phyloP scores from a whole-genome alignment of 2,113 vertebrate genomes.

The Thamnophis sirtalis region DNA sequence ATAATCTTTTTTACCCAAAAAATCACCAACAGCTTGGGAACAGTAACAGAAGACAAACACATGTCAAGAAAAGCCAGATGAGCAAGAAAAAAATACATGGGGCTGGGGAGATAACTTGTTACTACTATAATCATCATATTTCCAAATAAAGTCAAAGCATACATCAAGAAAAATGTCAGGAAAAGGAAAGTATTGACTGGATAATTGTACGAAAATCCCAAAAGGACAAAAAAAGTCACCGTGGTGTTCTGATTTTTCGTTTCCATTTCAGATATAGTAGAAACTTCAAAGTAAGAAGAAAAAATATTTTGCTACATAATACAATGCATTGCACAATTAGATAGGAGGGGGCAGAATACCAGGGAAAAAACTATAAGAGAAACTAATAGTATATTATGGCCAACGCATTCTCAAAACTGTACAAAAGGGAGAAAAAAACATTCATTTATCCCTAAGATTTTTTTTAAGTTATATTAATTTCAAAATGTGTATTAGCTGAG shows the following conservation, averaged over 20 bases:
- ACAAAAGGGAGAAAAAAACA: not conserved
- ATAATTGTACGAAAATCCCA: not conserved
- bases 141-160: constrained; percentile 6
- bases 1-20: too few species aligned
- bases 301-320: not conserved
- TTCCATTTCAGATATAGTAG: not conserved
- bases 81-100: constrained; percentile 27
- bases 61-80: constrained; percentile 23
- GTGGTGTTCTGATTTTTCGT: too few species aligned
- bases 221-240: not conserved
- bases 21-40: constrained; percentile 23
- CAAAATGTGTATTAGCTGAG: not conserved
- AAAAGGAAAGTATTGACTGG: not conserved
- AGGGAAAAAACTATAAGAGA: not conserved
- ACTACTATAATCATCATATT: constrained; percentile 20
- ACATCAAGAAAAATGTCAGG: not conserved
- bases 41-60: constrained; percentile 15
- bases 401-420: not conserved
- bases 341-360: not conserved
- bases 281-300: not conserved
- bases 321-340: not conserved
- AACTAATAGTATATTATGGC: not conserved
- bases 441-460: not conserved
- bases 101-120: too few species aligned
- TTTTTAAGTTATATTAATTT: not conserved